Percentiles rank a stretch among this genome's conserved stretches.
Evolutionary conservation across 2,797 vertebrate genomes (phyloP).

Genomic region (Limosa lapponica): DNA sequence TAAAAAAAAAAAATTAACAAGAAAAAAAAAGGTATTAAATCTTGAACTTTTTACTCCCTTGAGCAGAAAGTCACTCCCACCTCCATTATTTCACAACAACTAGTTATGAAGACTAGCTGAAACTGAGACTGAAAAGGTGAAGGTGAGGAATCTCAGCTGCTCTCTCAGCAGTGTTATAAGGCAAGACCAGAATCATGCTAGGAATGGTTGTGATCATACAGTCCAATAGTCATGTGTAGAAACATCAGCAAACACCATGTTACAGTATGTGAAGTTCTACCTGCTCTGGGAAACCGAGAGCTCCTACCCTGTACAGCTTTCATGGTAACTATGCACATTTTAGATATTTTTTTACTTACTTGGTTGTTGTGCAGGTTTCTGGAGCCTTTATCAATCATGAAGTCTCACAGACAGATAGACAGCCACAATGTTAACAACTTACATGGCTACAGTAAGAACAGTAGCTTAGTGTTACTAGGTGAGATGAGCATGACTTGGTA

Average conservation of each 20-base stretch:
- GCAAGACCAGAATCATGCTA: not conserved
- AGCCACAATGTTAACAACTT: not conserved
- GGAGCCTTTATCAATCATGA: not conserved
- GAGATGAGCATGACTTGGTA: not conserved
- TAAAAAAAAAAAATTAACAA: not conserved
- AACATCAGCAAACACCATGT: not conserved
- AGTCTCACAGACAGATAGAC: not conserved
- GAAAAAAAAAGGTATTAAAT: not conserved
- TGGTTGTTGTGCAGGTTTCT: not conserved
- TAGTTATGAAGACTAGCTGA: not conserved
- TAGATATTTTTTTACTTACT: not conserved
- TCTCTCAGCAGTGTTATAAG: not conserved
- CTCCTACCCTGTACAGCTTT: not conserved
- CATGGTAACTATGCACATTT: not conserved
- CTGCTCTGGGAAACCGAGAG: not conserved
- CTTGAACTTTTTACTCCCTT: not conserved
- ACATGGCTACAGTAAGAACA: not conserved
- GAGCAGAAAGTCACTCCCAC: not conserved
- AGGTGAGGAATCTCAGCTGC: conserved; percentile 9
- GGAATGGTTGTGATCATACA: not conserved
- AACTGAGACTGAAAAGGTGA: not conserved
- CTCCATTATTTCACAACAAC: not conserved
- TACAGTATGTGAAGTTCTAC: not conserved
- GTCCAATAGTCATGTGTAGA: not conserved
- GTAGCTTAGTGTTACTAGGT: not conserved